Evolutionary conservation across 2,113 vertebrate species (phyloP), one percentile per base, ranked within the genome.

Genomic region (Malurus cyaneus): DNA sequence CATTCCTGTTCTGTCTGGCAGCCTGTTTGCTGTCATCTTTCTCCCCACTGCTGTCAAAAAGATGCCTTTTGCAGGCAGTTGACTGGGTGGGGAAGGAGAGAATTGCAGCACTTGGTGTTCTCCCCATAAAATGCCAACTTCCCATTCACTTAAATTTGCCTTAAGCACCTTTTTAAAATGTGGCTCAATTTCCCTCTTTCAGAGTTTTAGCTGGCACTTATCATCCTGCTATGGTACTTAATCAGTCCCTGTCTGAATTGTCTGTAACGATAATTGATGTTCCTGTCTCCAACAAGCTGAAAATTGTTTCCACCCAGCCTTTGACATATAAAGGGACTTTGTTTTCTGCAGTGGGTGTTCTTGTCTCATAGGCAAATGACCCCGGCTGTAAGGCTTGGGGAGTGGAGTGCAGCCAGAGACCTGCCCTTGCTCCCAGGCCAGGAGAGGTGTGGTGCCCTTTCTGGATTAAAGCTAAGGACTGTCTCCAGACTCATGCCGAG

Each of bases 291-390:
- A 92, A 83, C 66, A 83, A 93, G 50, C 71, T 66, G 92, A 77
- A 94, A 96, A 86, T 73, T 73, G 74, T 64, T 72, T 19, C 41
- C 36, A 36, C 44, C 21, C 47, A 80, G 67, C 29, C 64, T 94
- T 70, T 86, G 84, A 74, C 78, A 67, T 41, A 89, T 71, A 96
- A 93, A 94, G 86, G 79, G 67, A 73, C 67, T 91, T 89, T 88
- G 64, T 94, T 96, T 90, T 47, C 76, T 86, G 69, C 74, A 42
- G 86, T 77, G 70, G 47, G 50, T 77, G 54, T 70, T 94, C 87
- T 70, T 73, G 70, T 88, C 80, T 90, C 53, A 61, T 32, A 93
- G 86, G 57, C 49, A 92, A 92, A 94, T 84, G 64, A 84, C 49
- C 49, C 32, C 0, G 5, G 47, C 74, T 71, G 62, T 60, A 57